Base-by-base conservation (phyloP, 2,797 vertebrate species). In the Typhlichthys subterraneus region DNA sequence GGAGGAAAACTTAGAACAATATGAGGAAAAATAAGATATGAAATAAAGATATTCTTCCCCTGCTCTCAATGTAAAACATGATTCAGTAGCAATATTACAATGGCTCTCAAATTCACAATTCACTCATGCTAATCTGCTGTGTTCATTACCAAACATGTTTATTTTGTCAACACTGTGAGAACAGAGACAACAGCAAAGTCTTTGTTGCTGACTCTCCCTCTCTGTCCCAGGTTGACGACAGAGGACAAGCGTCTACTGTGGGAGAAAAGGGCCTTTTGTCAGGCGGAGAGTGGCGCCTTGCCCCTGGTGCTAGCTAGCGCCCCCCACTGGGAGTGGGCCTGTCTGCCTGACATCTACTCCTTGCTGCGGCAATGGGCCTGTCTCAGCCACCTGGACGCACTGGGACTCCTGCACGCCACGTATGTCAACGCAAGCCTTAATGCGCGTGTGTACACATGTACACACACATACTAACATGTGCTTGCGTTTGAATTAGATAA, bases 301-400 rank as follows among this genome's bases (percentile, higher is more conserved):
- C 96, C 97, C 19, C 87, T 98, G 90, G 92, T 98, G 56, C 92
- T 99, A 15, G 94, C 95, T 80, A 98, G 97, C 1, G 94, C 96
- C 6, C 97, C 96, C 80, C 95, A 95, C 85, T 98, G 97, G 97
- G 94, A 98, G 85, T 98, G 97, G 97, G 91, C 94, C 9, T 96
- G 96, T 63, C 92, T 98, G 75, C 96, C 97, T 0, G 95, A 98
- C 67, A 95, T 96, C 91, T 98, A 98, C 4, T 94, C 92, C n/a
- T 93, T 98, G 67, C 92, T 99, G 70, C 84, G 84, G 56, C 96
- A 98, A 83, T 99, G 97, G 97, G 87, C 85, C 3, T 94, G 90
- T 79, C 95, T 95, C 84, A 93, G 93, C 79, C 96, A 96, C 87
- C 94, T 96, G 84, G 96, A 97, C 2, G 95, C 96, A 14, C 89